phyloP scores from a whole-genome alignment of 2,113 vertebrate species.

The Ceratotherium simum region DNA sequence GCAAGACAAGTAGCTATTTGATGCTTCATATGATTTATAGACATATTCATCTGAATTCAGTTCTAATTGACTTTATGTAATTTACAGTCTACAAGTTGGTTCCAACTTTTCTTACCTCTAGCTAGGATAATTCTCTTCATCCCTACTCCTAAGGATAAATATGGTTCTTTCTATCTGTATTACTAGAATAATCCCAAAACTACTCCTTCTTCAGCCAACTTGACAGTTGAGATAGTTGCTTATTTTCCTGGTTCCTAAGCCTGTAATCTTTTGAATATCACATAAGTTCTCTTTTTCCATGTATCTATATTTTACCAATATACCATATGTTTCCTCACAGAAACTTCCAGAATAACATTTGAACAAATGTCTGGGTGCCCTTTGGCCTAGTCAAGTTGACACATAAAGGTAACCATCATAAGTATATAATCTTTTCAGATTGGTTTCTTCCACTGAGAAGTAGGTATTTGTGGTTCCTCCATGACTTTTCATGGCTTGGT shows the following conservation, averaged over 20 bases:
- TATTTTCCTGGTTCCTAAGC: neutral
- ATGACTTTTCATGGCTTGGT: neutral
- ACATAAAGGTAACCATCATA: neutral
- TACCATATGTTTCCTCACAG: neutral
- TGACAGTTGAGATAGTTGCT: neutral
- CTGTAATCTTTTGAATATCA: neutral
- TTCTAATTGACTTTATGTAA: neutral
- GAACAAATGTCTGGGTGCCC: neutral
- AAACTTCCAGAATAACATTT: neutral
- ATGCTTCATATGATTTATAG: neutral
- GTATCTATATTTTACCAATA: neutral
- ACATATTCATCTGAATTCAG: neutral
- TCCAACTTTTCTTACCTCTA: neutral
- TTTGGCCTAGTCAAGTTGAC: neutral
- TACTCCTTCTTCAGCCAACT: neutral
- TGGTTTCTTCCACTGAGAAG: neutral
- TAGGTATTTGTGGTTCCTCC: neutral
- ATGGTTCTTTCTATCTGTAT: neutral
- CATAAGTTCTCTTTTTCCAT: neutral
- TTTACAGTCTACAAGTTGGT: neutral
- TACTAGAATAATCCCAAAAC: neutral
- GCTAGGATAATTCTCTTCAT: neutral
- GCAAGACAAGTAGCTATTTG: neutral
- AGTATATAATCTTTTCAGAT: neutral
- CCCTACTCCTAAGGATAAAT: neutral